These are phyloP conservation scores for Teleogryllus occipitalis DNA, from an alignment of 1,140 invertebrate species.

Conservation along the genomic window DNA sequence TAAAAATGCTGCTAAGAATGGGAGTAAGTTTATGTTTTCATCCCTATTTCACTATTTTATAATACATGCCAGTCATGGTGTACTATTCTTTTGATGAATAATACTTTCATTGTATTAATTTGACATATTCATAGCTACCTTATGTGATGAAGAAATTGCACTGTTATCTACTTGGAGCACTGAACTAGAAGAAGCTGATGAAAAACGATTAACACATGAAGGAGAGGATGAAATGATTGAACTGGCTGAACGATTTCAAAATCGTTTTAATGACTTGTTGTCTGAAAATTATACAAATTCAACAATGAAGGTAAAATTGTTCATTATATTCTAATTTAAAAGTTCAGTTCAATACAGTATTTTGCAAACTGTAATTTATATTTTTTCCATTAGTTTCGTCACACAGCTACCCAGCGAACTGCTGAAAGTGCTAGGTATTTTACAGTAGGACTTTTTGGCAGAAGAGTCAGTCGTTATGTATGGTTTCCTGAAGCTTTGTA, in stretches of 20 bases:
- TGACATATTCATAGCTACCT: constrained; percentile 26
- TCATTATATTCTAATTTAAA: not conserved
- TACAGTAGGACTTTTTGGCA: constrained; percentile 61
- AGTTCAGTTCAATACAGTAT: not conserved
- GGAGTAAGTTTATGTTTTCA: not conserved
- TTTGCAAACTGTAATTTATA: not conserved
- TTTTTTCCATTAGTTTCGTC: constrained; percentile 53
- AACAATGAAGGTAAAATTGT: constrained; percentile 43
- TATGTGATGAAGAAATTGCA: constrained; percentile 34
- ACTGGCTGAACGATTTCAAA: constrained; percentile 54
- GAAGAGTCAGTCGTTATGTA: constrained; percentile 46
- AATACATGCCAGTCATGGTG: constrained; percentile 19
- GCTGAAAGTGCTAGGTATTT: constrained; percentile 64
- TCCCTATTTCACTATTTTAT: not conserved
- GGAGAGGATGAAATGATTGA: constrained; percentile 57
- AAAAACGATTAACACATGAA: constrained; percentile 49
- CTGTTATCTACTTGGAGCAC: constrained; percentile 45
- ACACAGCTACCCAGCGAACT: constrained; percentile 64
- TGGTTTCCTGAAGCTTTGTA: constrained; percentile 50
- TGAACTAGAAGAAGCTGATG: constrained; percentile 32
- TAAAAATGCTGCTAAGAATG: not conserved
- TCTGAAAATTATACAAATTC: constrained; percentile 45
- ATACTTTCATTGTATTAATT: too few relatives aligned
- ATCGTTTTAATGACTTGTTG: constrained; percentile 51
- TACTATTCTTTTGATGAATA: constrained; percentile 22